Conservation (phyloP, 2,888 invertebrate species). For the Boloria selene region DNA sequence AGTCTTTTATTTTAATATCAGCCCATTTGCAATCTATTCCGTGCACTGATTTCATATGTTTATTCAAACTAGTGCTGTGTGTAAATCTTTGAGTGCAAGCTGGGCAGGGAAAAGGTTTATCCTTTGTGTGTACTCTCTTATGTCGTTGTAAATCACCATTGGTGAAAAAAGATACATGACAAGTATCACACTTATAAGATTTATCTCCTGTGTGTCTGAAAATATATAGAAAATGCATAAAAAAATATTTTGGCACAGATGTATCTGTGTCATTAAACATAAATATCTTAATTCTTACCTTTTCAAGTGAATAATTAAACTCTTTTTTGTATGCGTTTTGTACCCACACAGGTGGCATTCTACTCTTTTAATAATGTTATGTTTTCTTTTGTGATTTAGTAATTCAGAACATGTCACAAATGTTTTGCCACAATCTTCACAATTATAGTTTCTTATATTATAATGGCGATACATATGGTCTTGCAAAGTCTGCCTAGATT, state of each 20-base stretch:
- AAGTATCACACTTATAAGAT: constrained; percentile 63
- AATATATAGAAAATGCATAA: constrained; percentile 31
- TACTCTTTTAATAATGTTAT: constrained; percentile 56
- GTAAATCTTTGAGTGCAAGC: constrained; percentile 67
- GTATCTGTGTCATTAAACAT: too few relatives aligned
- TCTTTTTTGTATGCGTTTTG: constrained; percentile 68
- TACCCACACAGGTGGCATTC: constrained; percentile 73
- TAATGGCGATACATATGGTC: constrained; percentile 72
- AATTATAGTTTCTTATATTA: constrained; percentile 71
- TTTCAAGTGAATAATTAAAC: constrained; percentile 67
- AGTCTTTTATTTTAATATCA: constrained; percentile 49
- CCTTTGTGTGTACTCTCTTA: constrained; percentile 65
- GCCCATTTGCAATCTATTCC: constrained; percentile 69
- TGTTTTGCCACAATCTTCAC: constrained; percentile 74
- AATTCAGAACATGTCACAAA: constrained; percentile 75
- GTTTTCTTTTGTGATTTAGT: constrained; percentile 69
- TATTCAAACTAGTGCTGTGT: constrained; percentile 73
- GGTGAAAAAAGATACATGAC: constrained; percentile 64
- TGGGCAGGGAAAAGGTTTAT: constrained; percentile 71
- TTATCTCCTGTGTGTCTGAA: constrained; percentile 72
- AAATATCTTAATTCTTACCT: constrained; percentile 51
- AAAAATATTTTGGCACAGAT: neutral
- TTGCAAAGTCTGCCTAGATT: constrained; percentile 65
- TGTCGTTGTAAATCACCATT: constrained; percentile 65
- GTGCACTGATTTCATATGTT: constrained; percentile 72